Evolutionary conservation across 2,113 vertebrate species (phyloP), one percentile per base, ranked within the genome.

Genomic region (Sus scrofa): DNA sequence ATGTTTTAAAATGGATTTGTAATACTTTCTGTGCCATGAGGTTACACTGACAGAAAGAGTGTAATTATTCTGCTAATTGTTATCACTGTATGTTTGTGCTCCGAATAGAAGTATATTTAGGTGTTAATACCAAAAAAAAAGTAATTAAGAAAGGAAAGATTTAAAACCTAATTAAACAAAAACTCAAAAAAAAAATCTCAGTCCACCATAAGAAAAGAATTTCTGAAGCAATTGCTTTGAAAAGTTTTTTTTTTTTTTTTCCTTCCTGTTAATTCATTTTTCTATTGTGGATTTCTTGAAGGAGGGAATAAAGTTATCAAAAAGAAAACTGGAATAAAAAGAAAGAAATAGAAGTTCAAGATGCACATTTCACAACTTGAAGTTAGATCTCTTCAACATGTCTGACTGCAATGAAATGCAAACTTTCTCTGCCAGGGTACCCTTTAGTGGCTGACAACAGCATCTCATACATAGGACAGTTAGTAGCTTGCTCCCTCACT

Each of bases 1-100:
- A 99, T 99, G 98, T 99, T 97, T 98, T 98, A 98, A 98, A 99
- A 99, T 99, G 99, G 99, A 99, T 99, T 99, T 99, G 99, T 98
- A 99, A 99, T 99, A 99, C 98, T 98, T 99, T 98, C 98, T 98
- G 98, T 98, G 98, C 98, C 98, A 98, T 96, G 97, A 98, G 98
- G 99, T 99, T 98, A 99, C 97, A 98, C 96, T 98, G 98, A 99
- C 98, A 99, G 98, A 99, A 98, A 98, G 98, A 98, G 98, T 98
- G 97, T 99, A 99, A 99, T 99, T 99, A 98, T 98, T 99, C 98
- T 96, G 96, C 98, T 99, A 98, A 99, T 99, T 99, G 98, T 99
- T 99, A 99, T 98, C 98, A 98, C 98, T 98, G 96, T 97, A 98
- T 99, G 98, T 99, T 99, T 99, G 98, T 98, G 98, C 98, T 98